Percentiles rank a stretch among this genome's conserved stretches.
Conservation (phyloP, 2,888 invertebrate genomes). For the Lasioglossum oenotherae region DNA sequence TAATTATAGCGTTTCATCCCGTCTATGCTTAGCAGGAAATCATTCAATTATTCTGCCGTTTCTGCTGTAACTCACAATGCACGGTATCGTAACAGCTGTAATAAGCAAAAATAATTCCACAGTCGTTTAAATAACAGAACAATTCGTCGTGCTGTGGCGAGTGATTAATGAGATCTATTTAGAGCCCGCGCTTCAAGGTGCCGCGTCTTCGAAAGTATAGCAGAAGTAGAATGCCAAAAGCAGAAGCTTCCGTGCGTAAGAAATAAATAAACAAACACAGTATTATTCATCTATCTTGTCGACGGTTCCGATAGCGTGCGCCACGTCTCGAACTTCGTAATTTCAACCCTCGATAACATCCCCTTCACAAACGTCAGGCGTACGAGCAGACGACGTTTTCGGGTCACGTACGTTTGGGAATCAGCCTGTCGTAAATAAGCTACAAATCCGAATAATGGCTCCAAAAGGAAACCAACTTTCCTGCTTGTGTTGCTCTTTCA, state of each 20-base stretch:
- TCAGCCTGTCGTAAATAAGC: constrained; percentile 5
- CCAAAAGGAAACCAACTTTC: neutral
- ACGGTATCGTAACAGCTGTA: neutral
- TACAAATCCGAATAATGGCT: neutral
- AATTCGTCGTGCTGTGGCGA: neutral
- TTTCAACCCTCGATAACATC: constrained; percentile 18
- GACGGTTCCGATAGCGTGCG: constrained; percentile 4
- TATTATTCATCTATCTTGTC: constrained; percentile 20
- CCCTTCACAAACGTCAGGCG: neutral
- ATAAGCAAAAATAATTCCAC: neutral
- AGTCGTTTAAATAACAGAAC: neutral
- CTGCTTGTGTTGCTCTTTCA: neutral
- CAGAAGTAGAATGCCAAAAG: neutral
- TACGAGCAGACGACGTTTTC: constrained; percentile 24
- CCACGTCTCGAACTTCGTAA: constrained; percentile 34
- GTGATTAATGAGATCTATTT: neutral
- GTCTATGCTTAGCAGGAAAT: neutral
- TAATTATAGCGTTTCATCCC: neutral
- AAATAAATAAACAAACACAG: constrained; percentile 28
- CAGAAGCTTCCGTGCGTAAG: neutral
- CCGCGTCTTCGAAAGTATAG: neutral
- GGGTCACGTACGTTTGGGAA: constrained; percentile 27
- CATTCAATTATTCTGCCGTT: neutral
- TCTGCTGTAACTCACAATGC: neutral
- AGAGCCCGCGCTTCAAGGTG: neutral